These are phyloP conservation scores for Brenthis daphne DNA, from an alignment of 2,888 invertebrate genomes.

Conservation along the genomic window DNA sequence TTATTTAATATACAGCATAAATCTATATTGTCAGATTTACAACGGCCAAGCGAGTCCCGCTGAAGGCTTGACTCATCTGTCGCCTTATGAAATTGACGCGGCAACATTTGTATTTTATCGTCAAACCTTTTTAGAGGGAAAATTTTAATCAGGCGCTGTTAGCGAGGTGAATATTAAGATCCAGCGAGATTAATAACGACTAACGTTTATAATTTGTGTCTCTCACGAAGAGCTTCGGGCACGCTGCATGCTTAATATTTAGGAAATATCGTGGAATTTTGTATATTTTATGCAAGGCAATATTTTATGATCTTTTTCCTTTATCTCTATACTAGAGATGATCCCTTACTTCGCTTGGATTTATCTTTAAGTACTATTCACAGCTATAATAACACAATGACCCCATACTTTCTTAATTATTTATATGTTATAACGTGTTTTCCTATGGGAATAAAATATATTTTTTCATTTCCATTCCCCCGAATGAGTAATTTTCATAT, in stretches of 20 bases:
- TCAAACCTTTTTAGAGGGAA: constrained; percentile 53
- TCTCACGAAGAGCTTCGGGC: constrained; percentile 11
- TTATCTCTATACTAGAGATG: no score
- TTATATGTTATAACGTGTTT: no score
- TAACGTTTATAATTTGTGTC: constrained; percentile 39
- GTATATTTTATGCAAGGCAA: background rate
- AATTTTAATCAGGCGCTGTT: constrained; percentile 53
- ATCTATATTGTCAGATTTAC: constrained; percentile 15
- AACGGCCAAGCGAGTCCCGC: constrained; percentile 17
- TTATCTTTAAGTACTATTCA: no score
- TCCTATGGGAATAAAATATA: no score
- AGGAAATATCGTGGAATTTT: background rate
- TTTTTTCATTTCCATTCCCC: no score
- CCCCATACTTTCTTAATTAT: no score
- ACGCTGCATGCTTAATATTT: constrained; percentile 12
- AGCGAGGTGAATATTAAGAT: constrained; percentile 45
- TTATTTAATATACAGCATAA: background rate
- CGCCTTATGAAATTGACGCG: constrained; percentile 55
- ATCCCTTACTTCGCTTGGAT: no score
- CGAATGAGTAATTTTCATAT: no score
- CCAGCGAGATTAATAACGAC: constrained; percentile 44
- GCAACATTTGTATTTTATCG: constrained; percentile 64
- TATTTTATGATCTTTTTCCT: background rate
- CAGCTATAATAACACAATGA: no score
- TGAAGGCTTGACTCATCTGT: constrained; percentile 40